These are phyloP conservation scores for Ceratotherium simum DNA, from an alignment of 2,113 vertebrate genomes.

Conservation along the genomic window DNA sequence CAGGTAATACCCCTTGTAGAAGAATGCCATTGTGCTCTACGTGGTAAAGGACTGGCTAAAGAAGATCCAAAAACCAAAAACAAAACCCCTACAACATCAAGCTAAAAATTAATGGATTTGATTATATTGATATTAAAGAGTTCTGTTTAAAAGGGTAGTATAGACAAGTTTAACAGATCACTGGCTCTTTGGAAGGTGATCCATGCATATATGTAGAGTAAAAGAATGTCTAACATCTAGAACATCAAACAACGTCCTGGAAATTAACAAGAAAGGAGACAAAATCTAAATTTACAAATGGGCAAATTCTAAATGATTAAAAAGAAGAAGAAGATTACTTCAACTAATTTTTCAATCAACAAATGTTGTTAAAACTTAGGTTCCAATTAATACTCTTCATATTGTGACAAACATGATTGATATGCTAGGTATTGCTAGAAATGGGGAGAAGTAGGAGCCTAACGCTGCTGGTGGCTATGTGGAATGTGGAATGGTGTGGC, in stretches of 20 bases:
- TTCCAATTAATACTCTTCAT: background rate
- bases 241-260: background rate
- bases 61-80: background rate
- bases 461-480: fast-evolving
- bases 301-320: background rate
- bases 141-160: background rate
- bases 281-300: background rate
- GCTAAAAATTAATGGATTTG: background rate
- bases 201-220: background rate
- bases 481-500: fast-evolving
- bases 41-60: background rate
- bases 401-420: background rate
- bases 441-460: fast-evolving
- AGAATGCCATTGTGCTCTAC: background rate
- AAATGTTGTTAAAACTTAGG: background rate
- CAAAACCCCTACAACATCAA: background rate
- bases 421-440: background rate
- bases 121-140: background rate
- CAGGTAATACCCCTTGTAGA: background rate
- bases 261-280: background rate
- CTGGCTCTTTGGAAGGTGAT: background rate
- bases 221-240: background rate
- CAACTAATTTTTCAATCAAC: background rate
- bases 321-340: background rate
- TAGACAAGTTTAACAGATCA: background rate